Conservation (phyloP, 2,113 vertebrate genomes). For the Notarius lentiginosus region DNA sequence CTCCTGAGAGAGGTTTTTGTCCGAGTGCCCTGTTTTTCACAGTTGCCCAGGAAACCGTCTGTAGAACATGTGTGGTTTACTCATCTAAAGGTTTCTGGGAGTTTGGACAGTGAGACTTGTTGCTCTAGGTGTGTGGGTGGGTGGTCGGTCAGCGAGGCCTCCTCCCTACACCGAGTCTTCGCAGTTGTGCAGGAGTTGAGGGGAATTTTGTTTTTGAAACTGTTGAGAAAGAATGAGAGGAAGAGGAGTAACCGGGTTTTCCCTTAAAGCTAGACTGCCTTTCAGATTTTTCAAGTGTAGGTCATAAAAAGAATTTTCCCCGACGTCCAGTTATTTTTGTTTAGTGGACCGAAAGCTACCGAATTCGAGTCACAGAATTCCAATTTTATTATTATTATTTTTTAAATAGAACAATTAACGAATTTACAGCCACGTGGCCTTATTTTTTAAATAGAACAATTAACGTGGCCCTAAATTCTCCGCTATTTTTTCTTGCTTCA, state of each 20-base stretch:
- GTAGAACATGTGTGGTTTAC: slow-evolving; percentile 36
- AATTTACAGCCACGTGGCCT: too few relatives aligned
- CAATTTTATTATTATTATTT: too few relatives aligned
- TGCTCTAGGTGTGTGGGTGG: slow-evolving; percentile 29
- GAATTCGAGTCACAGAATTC: too few relatives aligned
- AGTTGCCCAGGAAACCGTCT: slow-evolving; percentile 30
- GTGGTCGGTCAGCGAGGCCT: slow-evolving; percentile 11
- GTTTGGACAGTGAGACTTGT: slow-evolving; percentile 17
- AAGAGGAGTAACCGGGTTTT: slow-evolving; percentile 4
- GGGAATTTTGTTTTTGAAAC: slow-evolving; percentile 22
- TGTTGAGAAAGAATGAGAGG: not conserved
- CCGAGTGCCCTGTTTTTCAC: slow-evolving; percentile 1
- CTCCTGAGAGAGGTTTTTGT: slow-evolving; percentile 21
- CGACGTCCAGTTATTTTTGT: too few relatives aligned
- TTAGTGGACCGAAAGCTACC: too few relatives aligned
- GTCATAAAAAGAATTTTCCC: too few relatives aligned
- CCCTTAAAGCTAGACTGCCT: not conserved
- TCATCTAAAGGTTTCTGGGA: slow-evolving; percentile 28
- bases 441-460: too few relatives aligned
- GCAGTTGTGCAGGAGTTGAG: not conserved
- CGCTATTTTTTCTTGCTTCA: too few relatives aligned
- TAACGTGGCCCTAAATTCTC: too few relatives aligned
- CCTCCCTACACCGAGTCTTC: not conserved
- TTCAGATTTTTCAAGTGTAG: too few relatives aligned
- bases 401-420: too few relatives aligned